A percentile compares a stretch with the other conserved stretches of the same genome.
Conservation (phyloP, 92 coral and sea anemone genomes). For the Umimayanthus chanpuru region DNA sequence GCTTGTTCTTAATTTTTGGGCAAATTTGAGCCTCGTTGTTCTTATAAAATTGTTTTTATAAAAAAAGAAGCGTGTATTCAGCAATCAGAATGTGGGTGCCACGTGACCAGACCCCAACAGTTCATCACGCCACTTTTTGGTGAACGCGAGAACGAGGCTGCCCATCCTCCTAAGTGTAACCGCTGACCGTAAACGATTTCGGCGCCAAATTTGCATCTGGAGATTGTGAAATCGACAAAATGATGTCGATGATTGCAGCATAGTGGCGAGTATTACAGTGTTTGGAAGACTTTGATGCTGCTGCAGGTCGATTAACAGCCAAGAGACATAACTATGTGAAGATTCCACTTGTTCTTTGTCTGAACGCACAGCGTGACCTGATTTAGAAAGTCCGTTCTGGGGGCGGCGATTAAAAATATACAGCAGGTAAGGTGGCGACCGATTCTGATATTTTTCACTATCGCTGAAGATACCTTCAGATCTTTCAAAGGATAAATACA, state of each 20-base stretch:
- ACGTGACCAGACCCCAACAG: no score
- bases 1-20: no score
- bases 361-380: background rate
- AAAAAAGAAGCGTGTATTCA: no score
- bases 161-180: background rate
- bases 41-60: no score
- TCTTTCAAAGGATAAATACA: background rate
- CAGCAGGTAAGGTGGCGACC: background rate
- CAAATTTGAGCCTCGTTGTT: no score
- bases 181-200: conserved; percentile 40
- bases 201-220: conserved; percentile 29
- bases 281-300: background rate
- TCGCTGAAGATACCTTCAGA: background rate
- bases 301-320: background rate
- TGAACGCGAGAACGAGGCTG: background rate
- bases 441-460: background rate
- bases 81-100: no score
- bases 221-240: conserved; percentile 34
- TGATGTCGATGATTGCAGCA: background rate
- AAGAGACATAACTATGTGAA: background rate
- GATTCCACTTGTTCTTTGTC: background rate
- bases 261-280: background rate
- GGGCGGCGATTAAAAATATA: background rate
- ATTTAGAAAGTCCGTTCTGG: background rate
- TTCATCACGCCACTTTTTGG: background rate